Base-by-base conservation (phyloP, 2,888 invertebrate species). In the Tholera decimalis region DNA sequence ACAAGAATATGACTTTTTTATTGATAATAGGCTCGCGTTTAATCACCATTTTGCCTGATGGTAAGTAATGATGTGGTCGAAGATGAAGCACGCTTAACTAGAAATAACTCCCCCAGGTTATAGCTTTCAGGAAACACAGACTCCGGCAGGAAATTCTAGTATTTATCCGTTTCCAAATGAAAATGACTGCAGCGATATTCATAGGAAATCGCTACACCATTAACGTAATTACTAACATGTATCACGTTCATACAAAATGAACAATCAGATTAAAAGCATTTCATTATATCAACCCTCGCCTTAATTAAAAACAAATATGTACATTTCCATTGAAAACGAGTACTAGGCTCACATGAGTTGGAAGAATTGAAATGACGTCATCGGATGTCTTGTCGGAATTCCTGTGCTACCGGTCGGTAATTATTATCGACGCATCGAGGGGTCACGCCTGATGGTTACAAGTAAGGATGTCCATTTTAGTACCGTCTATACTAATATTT, bases 351-450 rank as follows among this genome's bases (percentile, higher is more conserved):
- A 37, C 56, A 72, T 54, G 35, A 53, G 30, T 60, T n/a, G 43
- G 54, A 72, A 72, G 53, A 73, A 65, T 54, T 24, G 35, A 18
- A 41, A 57, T 73, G 51, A 77, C 78, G 73, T 72, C 73, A 60
- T 24, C 20, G 22, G 41, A 20, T 51, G 59, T 65, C 61, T 74
- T 61, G 55, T 50, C 37, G 63, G 66, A 49, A 73, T 66, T 41
- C 54, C 66, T 66, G 46, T 43, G 50, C 64, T 63, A 60, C 66
- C 53, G 60, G 59, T 56, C 67, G 33, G 47, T 54, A 71, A 80
- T 80, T 82, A 80, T 80, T 82, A 80, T 77, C 63, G 78, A 68
- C 65, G 53, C 68, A 77, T 69, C 49, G 61, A 66, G 54, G 69
- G 61, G 70, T 77, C 66, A 80, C 57, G 78, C 66, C 46, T 28